phyloP scores from a whole-genome alignment of 2,113 vertebrate genomes.

The Diglossa brunneiventris region DNA sequence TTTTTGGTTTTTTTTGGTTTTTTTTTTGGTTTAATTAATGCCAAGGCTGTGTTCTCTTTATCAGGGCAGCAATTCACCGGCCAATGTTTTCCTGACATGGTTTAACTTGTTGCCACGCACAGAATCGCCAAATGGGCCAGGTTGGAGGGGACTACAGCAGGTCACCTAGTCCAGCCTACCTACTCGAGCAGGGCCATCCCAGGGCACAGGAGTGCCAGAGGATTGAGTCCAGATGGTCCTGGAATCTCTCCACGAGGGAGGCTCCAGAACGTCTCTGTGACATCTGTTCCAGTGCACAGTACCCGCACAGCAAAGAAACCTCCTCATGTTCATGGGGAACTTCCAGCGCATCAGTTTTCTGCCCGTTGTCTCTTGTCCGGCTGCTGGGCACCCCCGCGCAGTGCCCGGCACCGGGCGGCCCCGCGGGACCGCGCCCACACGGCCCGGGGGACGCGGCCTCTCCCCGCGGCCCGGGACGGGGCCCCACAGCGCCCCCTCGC shows the following conservation, averaged over 20 bases:
- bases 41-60: not conserved
- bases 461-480: too few species aligned
- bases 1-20: too few species aligned
- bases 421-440: fast-evolving
- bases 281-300: not conserved
- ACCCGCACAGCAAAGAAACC: too few species aligned
- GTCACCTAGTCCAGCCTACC: not conserved
- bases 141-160: not conserved
- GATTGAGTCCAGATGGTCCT: fast-evolving
- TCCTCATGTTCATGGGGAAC: too few species aligned
- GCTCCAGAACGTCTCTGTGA: not conserved
- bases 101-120: not conserved
- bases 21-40: too few species aligned
- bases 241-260: too few species aligned
- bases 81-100: fast-evolving
- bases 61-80: fast-evolving
- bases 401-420: not conserved
- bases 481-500: too few species aligned
- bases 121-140: not conserved
- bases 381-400: fast-evolving
- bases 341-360: too few species aligned
- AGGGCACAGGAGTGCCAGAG: not conserved
- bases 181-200: not conserved
- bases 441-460: too few species aligned
- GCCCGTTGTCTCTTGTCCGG: too few species aligned